These are phyloP conservation scores for Megaceryle maxima DNA, from an alignment of 2,113 vertebrate species.

Conservation along the genomic window DNA sequence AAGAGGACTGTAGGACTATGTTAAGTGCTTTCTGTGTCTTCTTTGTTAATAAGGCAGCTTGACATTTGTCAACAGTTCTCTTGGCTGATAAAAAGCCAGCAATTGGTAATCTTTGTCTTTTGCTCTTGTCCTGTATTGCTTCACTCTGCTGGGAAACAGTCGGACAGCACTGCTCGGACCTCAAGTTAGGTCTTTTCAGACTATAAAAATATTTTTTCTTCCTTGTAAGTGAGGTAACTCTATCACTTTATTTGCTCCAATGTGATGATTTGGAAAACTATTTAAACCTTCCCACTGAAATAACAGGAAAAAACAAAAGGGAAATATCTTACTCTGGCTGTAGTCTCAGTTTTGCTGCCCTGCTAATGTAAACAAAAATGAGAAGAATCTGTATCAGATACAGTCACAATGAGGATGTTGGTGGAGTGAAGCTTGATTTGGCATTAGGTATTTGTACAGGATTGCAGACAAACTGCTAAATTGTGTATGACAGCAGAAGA, in stretches of 20 bases:
- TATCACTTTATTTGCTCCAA: neutral
- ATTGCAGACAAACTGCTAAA: neutral
- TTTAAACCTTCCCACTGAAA: neutral
- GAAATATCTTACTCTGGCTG: neutral
- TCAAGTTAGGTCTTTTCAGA: neutral
- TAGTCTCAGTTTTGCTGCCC: neutral
- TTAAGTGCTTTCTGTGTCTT: neutral
- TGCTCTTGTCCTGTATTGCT: neutral
- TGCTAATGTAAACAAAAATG: neutral
- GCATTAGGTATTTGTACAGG: neutral
- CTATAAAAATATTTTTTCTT: neutral
- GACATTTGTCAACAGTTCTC: neutral
- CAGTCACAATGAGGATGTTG: neutral
- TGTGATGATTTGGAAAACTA: neutral
- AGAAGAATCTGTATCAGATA: neutral
- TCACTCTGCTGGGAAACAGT: neutral
- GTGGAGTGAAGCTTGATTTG: neutral
- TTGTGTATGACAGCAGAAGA: neutral
- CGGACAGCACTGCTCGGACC: accelerated
- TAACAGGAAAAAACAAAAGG: neutral
- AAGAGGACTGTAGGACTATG: neutral
- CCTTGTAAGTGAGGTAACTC: neutral
- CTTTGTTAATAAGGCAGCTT: neutral
- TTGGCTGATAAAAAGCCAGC: neutral
- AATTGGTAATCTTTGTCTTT: neutral